Conservation (phyloP, 2,888 invertebrate species). For the Norana najaformis region DNA sequence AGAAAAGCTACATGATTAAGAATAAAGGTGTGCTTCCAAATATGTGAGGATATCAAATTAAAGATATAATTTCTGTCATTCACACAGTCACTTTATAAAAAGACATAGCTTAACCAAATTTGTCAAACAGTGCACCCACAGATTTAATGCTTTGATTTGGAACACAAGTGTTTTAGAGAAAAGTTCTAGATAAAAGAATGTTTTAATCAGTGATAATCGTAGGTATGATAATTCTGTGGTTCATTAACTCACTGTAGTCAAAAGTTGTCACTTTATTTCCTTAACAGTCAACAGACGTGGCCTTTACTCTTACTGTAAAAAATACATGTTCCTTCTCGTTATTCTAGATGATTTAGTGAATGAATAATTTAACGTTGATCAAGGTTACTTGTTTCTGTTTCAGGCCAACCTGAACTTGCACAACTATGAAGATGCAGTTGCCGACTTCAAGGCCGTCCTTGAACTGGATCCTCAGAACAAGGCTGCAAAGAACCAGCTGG, state of each 20-base stretch:
- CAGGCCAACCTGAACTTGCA: constrained; percentile 74
- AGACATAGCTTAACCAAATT: not conserved
- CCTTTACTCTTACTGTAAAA: not conserved
- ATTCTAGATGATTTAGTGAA: not conserved
- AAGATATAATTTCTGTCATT: not conserved
- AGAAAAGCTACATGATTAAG: not conserved
- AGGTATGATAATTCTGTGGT: not conserved
- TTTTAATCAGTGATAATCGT: not conserved
- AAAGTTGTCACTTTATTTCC: not conserved
- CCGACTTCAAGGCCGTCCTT: constrained; percentile 78
- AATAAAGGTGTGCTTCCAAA: not conserved
- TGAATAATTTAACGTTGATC: not conserved
- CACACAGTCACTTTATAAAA: not conserved
- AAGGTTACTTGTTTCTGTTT: not conserved
- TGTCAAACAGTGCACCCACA: not conserved
- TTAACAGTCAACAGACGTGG: not conserved
- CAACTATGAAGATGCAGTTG: constrained; percentile 77
- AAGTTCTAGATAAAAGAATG: not conserved
- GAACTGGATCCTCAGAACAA: constrained; percentile 82
- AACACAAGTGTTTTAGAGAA: not conserved
- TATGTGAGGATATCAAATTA: not conserved
- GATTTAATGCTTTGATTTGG: not conserved
- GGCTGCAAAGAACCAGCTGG: constrained; percentile 80
- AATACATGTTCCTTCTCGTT: not conserved
- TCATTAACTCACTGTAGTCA: not conserved